These are phyloP conservation scores for Aporophyla nigra DNA, from an alignment of 2,888 invertebrate species.

Conservation along the genomic window DNA sequence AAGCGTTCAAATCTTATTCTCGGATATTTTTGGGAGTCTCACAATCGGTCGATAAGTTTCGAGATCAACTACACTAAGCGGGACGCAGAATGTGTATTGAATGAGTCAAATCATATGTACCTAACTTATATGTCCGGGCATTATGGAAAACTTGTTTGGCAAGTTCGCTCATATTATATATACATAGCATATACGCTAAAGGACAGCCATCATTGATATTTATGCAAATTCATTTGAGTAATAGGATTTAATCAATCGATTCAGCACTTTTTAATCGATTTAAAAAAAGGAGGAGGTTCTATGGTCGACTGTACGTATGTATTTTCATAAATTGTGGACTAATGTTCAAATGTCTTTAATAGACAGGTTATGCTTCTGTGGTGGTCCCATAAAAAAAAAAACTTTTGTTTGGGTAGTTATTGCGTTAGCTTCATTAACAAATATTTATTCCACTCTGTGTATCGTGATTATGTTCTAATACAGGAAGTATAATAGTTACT, in stretches of 20 bases:
- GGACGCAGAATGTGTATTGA: constrained; percentile 33
- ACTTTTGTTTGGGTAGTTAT: too few relatives aligned
- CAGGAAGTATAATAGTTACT: too few relatives aligned
- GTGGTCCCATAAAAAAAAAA: too few relatives aligned
- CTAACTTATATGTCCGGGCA: constrained; percentile 25
- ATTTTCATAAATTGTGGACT: too few relatives aligned
- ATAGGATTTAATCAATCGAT: constrained; percentile 27
- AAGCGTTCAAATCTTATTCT: constrained; percentile 40
- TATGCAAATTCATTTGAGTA: constrained; percentile 25
- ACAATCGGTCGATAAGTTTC: constrained; percentile 37
- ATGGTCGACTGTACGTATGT: too few relatives aligned
- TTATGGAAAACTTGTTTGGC: constrained; percentile 54
- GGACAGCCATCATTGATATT: constrained; percentile 24
- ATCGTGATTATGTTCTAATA: too few relatives aligned
- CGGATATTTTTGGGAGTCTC: constrained; percentile 35
- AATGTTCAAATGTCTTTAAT: too few relatives aligned
- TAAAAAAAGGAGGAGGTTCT: too few relatives aligned
- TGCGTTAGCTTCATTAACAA: too few relatives aligned
- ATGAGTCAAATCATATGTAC: constrained; percentile 46
- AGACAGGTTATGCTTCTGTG: too few relatives aligned
- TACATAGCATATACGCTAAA: constrained; percentile 34
- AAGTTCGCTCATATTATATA: constrained; percentile 36
- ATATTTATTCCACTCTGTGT: too few relatives aligned
- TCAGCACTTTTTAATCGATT: neutral
- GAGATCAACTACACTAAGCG: constrained; percentile 32